phyloP scores from a whole-genome alignment of 2,113 vertebrate species.

The Tonatia bakeri region DNA sequence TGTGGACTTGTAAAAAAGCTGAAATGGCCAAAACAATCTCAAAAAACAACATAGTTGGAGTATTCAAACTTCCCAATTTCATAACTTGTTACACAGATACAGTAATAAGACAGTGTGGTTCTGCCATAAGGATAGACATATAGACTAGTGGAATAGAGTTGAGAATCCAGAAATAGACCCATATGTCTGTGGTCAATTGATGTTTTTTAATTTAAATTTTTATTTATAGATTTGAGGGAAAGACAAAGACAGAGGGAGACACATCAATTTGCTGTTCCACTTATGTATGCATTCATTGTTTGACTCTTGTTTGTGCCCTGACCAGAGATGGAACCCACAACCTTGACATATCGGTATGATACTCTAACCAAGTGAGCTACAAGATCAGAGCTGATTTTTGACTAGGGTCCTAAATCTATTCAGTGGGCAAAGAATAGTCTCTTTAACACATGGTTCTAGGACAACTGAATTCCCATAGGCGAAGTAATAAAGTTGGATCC shows the following conservation, averaged over 20 bases:
- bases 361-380: too few relatives aligned
- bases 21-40: background rate
- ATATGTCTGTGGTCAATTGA: background rate
- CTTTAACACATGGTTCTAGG: background rate
- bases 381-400: background rate
- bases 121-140: background rate
- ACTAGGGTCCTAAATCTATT: background rate
- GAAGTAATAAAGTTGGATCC: background rate
- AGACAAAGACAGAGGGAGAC: too few relatives aligned
- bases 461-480: background rate
- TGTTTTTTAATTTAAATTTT: too few relatives aligned
- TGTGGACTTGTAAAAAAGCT: background rate
- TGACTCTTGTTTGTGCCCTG: too few relatives aligned
- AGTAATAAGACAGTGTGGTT: background rate
- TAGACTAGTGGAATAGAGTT: background rate
- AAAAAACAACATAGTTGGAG: background rate
- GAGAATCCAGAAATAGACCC: background rate
- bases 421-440: background rate
- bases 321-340: background rate
- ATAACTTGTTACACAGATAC: background rate
- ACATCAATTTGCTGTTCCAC: too few relatives aligned
- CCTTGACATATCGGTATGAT: too few relatives aligned
- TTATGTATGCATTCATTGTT: too few relatives aligned
- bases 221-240: too few relatives aligned
- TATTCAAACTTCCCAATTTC: background rate